Evolutionary conservation across 2,113 vertebrate genomes (phyloP), one percentile per base, ranked within the genome.

Genomic region (Macroglossus sobrinus): DNA sequence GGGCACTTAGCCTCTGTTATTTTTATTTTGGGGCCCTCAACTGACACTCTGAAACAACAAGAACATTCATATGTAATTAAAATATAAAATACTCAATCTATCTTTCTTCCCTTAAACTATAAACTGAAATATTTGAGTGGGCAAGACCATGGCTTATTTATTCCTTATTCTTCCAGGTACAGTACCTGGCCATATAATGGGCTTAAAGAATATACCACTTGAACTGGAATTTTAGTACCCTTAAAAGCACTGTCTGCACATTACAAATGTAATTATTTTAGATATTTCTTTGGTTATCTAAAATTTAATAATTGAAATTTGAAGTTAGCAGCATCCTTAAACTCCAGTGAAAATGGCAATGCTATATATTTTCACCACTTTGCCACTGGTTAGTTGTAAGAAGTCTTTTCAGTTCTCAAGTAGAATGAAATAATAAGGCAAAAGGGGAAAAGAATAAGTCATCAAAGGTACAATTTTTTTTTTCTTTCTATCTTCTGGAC

Each of bases 401-500:
- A 91, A 88, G 64, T 59, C 15, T 78, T 92, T 92, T 91, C 50
- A 40, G 28, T 80, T 84, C 55, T 63, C 40, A 92, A 89, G 82
- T 5, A 74, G 81, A 96, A 93, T 61, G 74, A 91, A 78, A 89
- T 81, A 93, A 90, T 66, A 94, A 93, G 43, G 24, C 9, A 69
- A 89, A 82, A 75, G 30, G 35, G 68, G 33, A 92, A 81, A 94
- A 53, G 59, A 91, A 89, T 75, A 45, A 40, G 30, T 84, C n/a
- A 84, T 87, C 91, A 89, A 95, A 94, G 45, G 13, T 28, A n/a
- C 6, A 8, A 43, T 64, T 50, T 84, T 71, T 74, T 74, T 50
- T 47, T 91, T 89, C 11, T 69, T 71, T 61, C 61, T 89, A 1
- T 59, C 86, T 84, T 84, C 53, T 55, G 45, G 43, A 59, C 35